Base-by-base conservation (phyloP, 2,113 vertebrate genomes). In the Paradisaea rubra region DNA sequence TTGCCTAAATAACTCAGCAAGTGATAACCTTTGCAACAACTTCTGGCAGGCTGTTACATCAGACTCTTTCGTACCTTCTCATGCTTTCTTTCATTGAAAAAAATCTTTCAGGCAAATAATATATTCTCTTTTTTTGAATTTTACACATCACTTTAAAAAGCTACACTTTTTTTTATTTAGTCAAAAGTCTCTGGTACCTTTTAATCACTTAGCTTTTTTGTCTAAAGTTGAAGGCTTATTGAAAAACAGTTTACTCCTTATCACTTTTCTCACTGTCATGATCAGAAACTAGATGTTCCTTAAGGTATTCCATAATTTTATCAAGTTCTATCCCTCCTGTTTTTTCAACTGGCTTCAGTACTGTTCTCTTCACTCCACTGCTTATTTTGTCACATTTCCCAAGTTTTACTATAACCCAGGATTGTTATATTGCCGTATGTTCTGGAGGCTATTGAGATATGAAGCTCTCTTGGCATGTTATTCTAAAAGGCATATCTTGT, bases 351-450 rank as follows among this genome's bases (percentile, higher is more conserved):
- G 49, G 14, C 80, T 92, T 91, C 66, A 63, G 84, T 72, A 92
- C 66, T 73, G 30, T 86, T 91, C 78, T 57, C 45, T 50, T 91
- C 57, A 44, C 54, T 54, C 33, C 54, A 39, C 60, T 82, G 81
- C 66, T 97, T 92, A 82, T 91, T 92, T 95, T 97, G 84, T 89
- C 89, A 82, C 85, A 86, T 83, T 95, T 89, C 70, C 87, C 89
- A 94, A 88, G 60, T 64, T 72, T 86, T 52, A 81, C 76, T 84
- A 30, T 74, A 94, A 93, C 20, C 68, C 69, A 56, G 39, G 39
- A 39, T 76, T 89, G 77, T 69, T 77, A 57, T 28, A 72, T 39
- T 80, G 54, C 42, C 89, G 50, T 59, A 56, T 80, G 63, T 85
- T 91, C 81, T 79, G 88, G 42, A 92, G 70, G 68, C 6, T 89